Base-by-base conservation (phyloP, 2,797 vertebrate species). In the Dermochelys coriacea region DNA sequence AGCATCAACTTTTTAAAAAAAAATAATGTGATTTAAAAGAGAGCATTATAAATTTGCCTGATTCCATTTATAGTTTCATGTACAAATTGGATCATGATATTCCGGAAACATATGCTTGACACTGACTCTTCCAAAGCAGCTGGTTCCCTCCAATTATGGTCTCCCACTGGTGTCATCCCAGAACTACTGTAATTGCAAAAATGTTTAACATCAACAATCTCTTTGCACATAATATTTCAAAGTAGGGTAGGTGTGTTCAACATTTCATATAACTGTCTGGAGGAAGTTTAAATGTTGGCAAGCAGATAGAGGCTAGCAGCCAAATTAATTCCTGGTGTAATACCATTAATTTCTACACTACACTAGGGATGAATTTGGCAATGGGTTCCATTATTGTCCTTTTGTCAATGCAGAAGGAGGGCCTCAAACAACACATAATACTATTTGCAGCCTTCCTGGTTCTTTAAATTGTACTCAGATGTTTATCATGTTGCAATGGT, bases 391-490 rank as follows among this genome's bases (percentile, higher is more conserved):
- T 29, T 47, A 47, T 15, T 47, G 27, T 49, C 45, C 41, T 31
- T 18, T 47, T 18, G 45, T 49, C 74, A 49, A 49, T 49, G 74
- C 25, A 49, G 74, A 49, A 49, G 47, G 41, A 77, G 74, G 16
- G 25, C 74, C 49, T 47, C 74, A 71, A 41, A 71, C 41, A 71
- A 41, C n/a, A 71, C n/a, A 71, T 18, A 68, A n/a, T 71, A 71
- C 68, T 71, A 41, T 71, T 25, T 71, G n/a, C 5, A 47, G 68
- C 9, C 2, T 1, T 41, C 47, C 0, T 0, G 61, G 29, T 8
- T 52, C 88, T 82, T 80, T 12, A 57, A 61, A 92, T 49, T 77
- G 74, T 45, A 49, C 47, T 77, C 74, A 77, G 93, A 52, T 37
- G 1, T 34, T 5, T 57, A 34, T 77, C 34, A 41, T 52, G 10